Evolutionary conservation across 2,113 vertebrate genomes (phyloP), one percentile per base, ranked within the genome.

Genomic region (Puntigrus tetrazona): DNA sequence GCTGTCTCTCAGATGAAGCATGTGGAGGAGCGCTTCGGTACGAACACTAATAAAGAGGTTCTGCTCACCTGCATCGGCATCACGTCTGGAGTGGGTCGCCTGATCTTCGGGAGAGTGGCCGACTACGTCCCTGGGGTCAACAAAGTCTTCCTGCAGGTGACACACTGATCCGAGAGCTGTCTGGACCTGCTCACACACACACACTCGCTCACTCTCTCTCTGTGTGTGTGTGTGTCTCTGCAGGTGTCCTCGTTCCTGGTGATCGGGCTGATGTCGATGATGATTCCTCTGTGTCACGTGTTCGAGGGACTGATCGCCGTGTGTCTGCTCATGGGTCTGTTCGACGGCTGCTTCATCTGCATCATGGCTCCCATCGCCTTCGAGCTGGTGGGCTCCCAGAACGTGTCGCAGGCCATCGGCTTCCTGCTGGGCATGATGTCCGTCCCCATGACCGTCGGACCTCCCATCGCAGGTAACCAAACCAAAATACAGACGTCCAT

Each of bases 301-400:
- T 99, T 99, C 1, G 96, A 95, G 0, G 95, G 93, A 5, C 96
- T 99, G 45, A 95, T 99, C 0, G 96, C 95, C 0, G 97, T 99
- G 63, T 99, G 97, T 85, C 95, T 99, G 85, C 91, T 99, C 81
- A 99, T 99, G 98, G 98, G 98, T 5, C 90, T 99, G 74, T 99
- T 99, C 75, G 98, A 99, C 0, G 98, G 98, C 78, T 99, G 98
- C 92, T 99, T 99, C 92, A 99, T 99, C 92, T 96, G 96, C 85
- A 98, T 99, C 87, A 99, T 99, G 98, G 98, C 97, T 18, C 98
- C 98, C 10, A 98, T 98, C 72, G 98, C 98, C 88, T 99, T 98
- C 10, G 97, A 98, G 89, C 93, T 99, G 43, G 97, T 99, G 5
- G 98, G 97, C 3, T 63, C 95, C 31, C 89, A 95, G 16, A 92